Conservation (phyloP, 2,797 vertebrate genomes). For the Chiloscyllium punctatum region DNA sequence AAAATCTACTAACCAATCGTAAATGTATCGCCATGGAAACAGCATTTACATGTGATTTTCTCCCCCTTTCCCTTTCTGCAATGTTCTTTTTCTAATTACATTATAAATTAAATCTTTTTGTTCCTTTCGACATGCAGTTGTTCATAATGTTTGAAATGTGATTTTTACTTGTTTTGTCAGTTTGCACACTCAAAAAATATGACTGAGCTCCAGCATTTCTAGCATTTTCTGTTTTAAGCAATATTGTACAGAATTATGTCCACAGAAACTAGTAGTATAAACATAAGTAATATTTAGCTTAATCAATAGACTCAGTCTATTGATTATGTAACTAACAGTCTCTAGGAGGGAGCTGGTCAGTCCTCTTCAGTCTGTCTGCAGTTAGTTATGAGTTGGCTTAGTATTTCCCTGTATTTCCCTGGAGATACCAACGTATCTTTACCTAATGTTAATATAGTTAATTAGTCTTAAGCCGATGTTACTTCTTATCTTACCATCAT, state of each 20-base stretch:
- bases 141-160: neutral
- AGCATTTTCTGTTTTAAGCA: neutral
- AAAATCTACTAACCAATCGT: neutral
- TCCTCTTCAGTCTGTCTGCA: too few relatives aligned
- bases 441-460: too few relatives aligned
- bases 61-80: neutral
- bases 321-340: too few relatives aligned
- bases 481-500: too few relatives aligned
- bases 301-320: neutral
- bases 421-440: too few relatives aligned
- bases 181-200: neutral
- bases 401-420: too few relatives aligned
- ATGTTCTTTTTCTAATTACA: too few relatives aligned
- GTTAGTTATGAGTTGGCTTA: too few relatives aligned
- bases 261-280: neutral
- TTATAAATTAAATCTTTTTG: neutral
- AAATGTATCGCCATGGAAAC: neutral
- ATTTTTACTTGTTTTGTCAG: neutral
- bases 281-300: neutral
- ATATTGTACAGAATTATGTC: neutral
- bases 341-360: too few relatives aligned
- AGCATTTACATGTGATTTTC: neutral
- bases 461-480: too few relatives aligned
- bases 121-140: neutral
- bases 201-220: neutral